Percentiles rank a stretch among this genome's conserved stretches.
Conservation (phyloP, 2,888 invertebrate genomes). For the Papilio elwesi region DNA sequence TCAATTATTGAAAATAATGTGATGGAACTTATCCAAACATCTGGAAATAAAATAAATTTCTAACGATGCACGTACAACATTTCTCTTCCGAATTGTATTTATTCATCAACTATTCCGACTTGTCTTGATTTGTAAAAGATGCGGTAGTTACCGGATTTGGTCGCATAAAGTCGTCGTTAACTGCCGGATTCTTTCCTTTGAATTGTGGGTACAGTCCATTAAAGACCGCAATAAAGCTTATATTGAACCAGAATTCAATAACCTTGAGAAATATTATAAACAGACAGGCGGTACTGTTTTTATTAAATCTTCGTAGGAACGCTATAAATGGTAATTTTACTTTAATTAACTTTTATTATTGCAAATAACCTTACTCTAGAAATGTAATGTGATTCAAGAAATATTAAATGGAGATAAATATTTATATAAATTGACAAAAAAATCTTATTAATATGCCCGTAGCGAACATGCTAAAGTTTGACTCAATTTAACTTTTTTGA, state of each 20-base stretch:
- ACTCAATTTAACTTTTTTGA: too few species aligned
- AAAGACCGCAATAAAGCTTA: slow-evolving; percentile 32
- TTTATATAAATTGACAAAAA: too few species aligned
- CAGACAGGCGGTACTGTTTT: not conserved
- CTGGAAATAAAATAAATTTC: slow-evolving; percentile 12
- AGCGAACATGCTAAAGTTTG: too few species aligned
- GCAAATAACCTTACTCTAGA: too few species aligned
- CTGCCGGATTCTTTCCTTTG: slow-evolving; percentile 14
- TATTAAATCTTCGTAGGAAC: too few species aligned
- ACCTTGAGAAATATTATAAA: slow-evolving; percentile 23
- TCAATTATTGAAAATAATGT: slow-evolving; percentile 10
- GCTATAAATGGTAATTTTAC: too few species aligned
- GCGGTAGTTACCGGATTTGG: slow-evolving; percentile 33
- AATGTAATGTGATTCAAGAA: too few species aligned
- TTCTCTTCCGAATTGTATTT: slow-evolving; percentile 9
- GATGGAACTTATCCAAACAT: not conserved
- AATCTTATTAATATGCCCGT: too few species aligned
- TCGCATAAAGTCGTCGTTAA: slow-evolving; percentile 37
- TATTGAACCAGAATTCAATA: slow-evolving; percentile 31
- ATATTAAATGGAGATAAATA: too few species aligned
- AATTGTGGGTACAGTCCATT: slow-evolving; percentile 33
- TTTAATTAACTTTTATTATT: too few species aligned
- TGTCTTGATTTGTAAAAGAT: slow-evolving; percentile 40
- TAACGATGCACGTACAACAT: slow-evolving; percentile 3
- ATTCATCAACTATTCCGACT: slow-evolving; percentile 19